These are phyloP conservation scores for Atherinosoma microstoma DNA, from an alignment of 2,797 vertebrate species.

Conservation along the genomic window DNA sequence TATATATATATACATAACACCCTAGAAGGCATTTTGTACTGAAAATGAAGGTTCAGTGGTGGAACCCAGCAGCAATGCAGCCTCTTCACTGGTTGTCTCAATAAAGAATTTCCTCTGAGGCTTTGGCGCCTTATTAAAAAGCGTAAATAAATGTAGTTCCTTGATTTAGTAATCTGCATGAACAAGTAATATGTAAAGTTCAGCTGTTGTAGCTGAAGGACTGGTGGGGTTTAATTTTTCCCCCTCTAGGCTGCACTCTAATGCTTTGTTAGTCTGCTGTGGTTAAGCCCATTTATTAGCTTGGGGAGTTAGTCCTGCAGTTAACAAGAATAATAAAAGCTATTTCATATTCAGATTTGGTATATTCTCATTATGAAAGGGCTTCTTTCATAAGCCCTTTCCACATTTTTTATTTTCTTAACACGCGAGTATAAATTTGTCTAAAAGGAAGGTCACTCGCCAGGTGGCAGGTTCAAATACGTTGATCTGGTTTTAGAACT, in stretches of 20 bases:
- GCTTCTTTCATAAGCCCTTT: constrained; percentile 21
- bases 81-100: constrained; percentile 36
- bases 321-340: constrained; percentile 60
- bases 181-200: constrained; percentile 66
- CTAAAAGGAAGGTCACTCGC: neutral
- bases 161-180: constrained; percentile 66
- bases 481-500: neutral
- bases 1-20: constrained; percentile 48
- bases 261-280: constrained; percentile 56
- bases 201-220: constrained; percentile 57
- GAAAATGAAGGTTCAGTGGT: constrained; percentile 31
- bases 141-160: constrained; percentile 66
- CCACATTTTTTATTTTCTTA: neutral
- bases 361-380: constrained; percentile 47
- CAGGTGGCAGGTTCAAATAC: constrained; percentile 24
- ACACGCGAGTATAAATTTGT: neutral
- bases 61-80: constrained; percentile 45
- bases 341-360: constrained; percentile 53
- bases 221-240: constrained; percentile 47
- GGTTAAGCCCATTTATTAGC: constrained; percentile 64
- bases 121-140: constrained; percentile 65
- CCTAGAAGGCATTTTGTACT: constrained; percentile 58
- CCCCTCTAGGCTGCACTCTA: constrained; percentile 54
- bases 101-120: constrained; percentile 59
- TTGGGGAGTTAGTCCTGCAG: constrained; percentile 57